These are phyloP conservation scores for Chloroclystis v-ata DNA, from an alignment of 2,888 invertebrate species.

Conservation along the genomic window DNA sequence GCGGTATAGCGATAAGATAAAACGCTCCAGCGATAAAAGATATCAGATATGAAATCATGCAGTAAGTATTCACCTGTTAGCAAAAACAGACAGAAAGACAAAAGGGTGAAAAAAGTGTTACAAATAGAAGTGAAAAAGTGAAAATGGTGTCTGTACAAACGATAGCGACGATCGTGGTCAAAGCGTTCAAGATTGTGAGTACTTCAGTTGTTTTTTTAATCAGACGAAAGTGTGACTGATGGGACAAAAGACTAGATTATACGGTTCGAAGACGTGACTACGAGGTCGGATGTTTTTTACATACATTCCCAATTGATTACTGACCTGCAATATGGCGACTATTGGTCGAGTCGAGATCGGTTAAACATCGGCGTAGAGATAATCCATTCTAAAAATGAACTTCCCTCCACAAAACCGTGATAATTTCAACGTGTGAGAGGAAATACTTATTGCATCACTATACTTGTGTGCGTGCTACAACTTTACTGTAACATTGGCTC, in stretches of 20 bases:
- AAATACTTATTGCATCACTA: too few relatives aligned
- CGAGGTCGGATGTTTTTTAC: slow-evolving; percentile 18
- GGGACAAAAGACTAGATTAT: slow-evolving; percentile 17
- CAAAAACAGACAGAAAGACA: slow-evolving; percentile 58
- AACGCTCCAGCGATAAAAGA: slow-evolving; percentile 56
- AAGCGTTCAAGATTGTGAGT: slow-evolving; percentile 90
- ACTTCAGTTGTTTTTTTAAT: slow-evolving; percentile 20
- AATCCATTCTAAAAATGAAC: too few relatives aligned
- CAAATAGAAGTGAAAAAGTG: slow-evolving; percentile 39
- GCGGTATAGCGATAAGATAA: slow-evolving; percentile 67
- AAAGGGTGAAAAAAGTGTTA: slow-evolving; percentile 34
- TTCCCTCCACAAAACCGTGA: too few relatives aligned
- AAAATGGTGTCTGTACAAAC: slow-evolving; percentile 90
- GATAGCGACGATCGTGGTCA: slow-evolving; percentile 88
- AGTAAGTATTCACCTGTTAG: slow-evolving; percentile 55
- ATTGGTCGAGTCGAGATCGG: too few relatives aligned
- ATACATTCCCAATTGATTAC: slow-evolving; percentile 12
- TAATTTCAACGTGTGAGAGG: too few relatives aligned
- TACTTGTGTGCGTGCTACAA: too few relatives aligned
- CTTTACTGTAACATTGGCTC: too few relatives aligned
- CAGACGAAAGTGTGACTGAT: slow-evolving; percentile 25
- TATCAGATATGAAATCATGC: slow-evolving; percentile 60
- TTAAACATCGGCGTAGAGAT: too few relatives aligned
- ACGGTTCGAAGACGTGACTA: slow-evolving; percentile 19
- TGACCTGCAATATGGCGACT: slow-evolving; percentile 4